phyloP scores from a whole-genome alignment of 2,797 vertebrate genomes.

The Cirrhinus mrigala region DNA sequence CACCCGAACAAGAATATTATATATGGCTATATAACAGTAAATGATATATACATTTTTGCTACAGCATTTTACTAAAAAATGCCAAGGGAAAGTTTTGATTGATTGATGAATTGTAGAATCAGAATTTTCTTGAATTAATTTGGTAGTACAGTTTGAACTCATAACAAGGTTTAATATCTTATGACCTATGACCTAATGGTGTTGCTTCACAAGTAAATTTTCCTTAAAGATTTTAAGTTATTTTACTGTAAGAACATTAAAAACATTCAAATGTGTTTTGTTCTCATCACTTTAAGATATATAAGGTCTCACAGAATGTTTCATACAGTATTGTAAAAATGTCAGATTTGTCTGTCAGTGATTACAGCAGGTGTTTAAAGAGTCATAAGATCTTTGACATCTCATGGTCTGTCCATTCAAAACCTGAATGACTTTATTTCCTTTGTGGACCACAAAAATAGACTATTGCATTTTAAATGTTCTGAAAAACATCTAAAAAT shows the following conservation, averaged over 20 bases:
- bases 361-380: neutral
- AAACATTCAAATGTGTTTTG: neutral
- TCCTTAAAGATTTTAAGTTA: neutral
- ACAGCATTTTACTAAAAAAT: neutral
- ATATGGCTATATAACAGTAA: neutral
- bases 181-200: too few relatives aligned
- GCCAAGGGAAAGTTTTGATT: neutral
- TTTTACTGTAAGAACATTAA: too few relatives aligned
- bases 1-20: neutral
- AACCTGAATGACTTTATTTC: neutral
- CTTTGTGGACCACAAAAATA: neutral
- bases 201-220: neutral
- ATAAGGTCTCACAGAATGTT: neutral
- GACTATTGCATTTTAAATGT: neutral
- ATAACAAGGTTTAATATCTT: neutral
- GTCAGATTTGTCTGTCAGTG: too few relatives aligned
- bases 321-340: neutral
- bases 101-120: neutral
- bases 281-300: neutral
- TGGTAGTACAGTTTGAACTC: neutral
- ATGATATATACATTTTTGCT: neutral
- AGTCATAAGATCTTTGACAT: neutral
- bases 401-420: neutral
- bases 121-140: too few relatives aligned
- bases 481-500: constrained; percentile 9